phyloP scores from a whole-genome alignment of 2,797 vertebrate species.

The Mycteria americana region DNA sequence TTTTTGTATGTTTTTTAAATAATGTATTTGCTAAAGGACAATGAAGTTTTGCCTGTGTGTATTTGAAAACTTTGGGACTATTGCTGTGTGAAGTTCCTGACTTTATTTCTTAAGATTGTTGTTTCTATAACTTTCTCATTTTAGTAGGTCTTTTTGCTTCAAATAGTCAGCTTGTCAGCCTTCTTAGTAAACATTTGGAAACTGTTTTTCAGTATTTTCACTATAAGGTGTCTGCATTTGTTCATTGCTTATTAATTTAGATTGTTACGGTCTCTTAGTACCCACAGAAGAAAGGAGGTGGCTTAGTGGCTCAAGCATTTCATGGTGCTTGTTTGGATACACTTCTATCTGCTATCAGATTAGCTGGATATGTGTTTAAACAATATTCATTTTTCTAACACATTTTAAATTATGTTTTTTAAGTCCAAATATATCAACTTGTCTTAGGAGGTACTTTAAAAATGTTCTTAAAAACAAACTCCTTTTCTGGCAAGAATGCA shows the following conservation, averaged over 20 bases:
- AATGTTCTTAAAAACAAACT: background rate
- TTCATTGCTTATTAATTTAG: background rate
- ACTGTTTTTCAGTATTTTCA: background rate
- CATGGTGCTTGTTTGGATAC: background rate
- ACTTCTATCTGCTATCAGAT: background rate
- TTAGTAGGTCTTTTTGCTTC: background rate
- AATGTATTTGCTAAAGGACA: slow-evolving; percentile 13
- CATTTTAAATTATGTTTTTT: background rate
- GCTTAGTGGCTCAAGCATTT: background rate
- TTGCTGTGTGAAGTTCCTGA: background rate
- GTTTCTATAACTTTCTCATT: background rate
- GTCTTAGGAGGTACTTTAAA: background rate
- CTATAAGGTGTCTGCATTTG: background rate
- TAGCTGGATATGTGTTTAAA: background rate
- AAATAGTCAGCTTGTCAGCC: background rate
- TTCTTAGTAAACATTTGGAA: background rate
- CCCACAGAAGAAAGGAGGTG: background rate
- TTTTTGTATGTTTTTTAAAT: background rate
- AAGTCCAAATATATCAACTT: background rate
- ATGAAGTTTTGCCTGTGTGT: slow-evolving; percentile 41
- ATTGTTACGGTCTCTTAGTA: background rate
- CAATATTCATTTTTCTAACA: background rate
- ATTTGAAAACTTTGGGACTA: background rate
- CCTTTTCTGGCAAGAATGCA: background rate
- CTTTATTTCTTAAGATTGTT: background rate